A percentile compares a stretch with the other conserved stretches of the same genome.
phyloP scores from a whole-genome alignment of 1,140 invertebrate species.

The Nebria ingens region DNA sequence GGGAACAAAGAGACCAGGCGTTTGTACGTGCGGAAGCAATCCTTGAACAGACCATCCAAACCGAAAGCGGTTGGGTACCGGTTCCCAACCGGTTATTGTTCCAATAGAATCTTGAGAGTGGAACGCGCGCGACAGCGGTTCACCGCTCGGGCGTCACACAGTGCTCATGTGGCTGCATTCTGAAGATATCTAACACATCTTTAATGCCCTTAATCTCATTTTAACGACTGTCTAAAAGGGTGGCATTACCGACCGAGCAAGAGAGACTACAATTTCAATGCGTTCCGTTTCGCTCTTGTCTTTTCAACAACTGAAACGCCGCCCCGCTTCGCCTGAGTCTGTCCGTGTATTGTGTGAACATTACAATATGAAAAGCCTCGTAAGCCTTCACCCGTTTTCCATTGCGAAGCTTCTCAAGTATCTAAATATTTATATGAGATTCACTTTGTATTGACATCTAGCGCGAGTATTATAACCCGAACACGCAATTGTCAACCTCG shows the following conservation, averaged over 20 bases:
- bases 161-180: neutral
- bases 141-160: neutral
- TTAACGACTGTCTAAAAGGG: neutral
- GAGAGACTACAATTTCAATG: neutral
- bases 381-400: neutral
- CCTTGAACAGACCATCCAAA: too few species aligned
- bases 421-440: neutral
- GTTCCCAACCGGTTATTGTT: too few species aligned
- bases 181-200: neutral
- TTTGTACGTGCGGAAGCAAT: too few species aligned
- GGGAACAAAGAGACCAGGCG: neutral
- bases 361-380: neutral
- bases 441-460: neutral
- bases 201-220: neutral
- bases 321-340: too few species aligned
- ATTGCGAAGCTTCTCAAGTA: too few species aligned
- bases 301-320: too few species aligned
- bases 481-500: neutral
- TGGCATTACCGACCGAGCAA: neutral
- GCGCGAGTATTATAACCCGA: neutral
- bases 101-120: neutral
- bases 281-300: neutral
- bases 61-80: too few species aligned
- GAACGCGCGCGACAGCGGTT: neutral
- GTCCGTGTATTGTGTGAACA: neutral